These are phyloP conservation scores for Agrochola lychnidis DNA, from an alignment of 2,888 invertebrate genomes.

Conservation along the genomic window DNA sequence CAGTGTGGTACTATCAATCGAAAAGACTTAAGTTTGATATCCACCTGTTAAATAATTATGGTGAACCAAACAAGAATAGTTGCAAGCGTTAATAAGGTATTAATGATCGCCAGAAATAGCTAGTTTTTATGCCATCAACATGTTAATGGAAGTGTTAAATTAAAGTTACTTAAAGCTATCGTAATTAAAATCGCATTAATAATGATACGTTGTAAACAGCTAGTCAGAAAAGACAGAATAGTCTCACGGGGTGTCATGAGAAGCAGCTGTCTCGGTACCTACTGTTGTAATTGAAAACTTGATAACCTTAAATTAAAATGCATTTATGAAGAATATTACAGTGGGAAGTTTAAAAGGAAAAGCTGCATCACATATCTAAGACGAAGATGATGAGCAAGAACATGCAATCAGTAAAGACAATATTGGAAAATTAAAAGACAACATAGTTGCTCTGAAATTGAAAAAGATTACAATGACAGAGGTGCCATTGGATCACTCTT, in stretches of 20 bases:
- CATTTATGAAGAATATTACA: not conserved
- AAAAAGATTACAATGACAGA: too few relatives aligned
- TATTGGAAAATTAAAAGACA: too few relatives aligned
- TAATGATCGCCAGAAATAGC: not conserved
- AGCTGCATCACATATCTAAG: not conserved
- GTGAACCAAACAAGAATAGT: not conserved
- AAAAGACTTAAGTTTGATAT: not conserved
- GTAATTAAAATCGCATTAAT: conserved; percentile 51
- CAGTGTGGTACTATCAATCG: not conserved
- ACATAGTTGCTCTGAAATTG: too few relatives aligned
- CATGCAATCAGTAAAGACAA: too few relatives aligned
- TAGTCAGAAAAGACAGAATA: conserved; percentile 3
- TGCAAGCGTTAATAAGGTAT: not conserved
- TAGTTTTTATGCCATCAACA: conserved; percentile 19
- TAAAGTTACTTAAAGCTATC: conserved; percentile 40
- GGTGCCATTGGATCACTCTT: too few relatives aligned
- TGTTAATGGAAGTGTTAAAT: conserved; percentile 26
- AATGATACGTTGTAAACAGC: conserved; percentile 21
- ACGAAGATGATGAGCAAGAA: not conserved
- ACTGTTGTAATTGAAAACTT: conserved; percentile 27
- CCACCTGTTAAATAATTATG: not conserved
- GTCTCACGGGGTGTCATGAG: conserved; percentile 13
- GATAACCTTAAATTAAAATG: conserved; percentile 23
- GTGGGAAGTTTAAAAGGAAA: not conserved
- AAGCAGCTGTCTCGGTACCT: conserved; percentile 28